Base-by-base conservation (phyloP, 1,140 invertebrate species). In the Bombus pascuorum region DNA sequence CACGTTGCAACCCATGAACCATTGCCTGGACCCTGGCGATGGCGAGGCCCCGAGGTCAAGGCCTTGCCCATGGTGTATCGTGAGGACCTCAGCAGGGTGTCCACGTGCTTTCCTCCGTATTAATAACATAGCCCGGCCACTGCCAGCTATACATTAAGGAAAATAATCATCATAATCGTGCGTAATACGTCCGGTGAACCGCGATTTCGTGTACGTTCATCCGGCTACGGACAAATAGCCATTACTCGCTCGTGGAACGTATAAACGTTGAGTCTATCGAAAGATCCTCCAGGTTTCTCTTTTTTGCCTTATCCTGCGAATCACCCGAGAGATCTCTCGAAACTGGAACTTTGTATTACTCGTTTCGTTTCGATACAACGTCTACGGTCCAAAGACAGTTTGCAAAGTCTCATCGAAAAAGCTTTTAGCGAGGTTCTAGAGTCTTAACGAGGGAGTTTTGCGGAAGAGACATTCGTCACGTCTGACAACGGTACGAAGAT, bases 41-140 rank as follows among this genome's bases (percentile, higher is more conserved):
- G 82, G 82, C 65, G 79, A 81, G 83, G 86, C 76, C 86, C 74
- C 72, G 87, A 89, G 92, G 92, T 93, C 91, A 92, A 88, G 87
- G 89, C 87, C 92, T 92, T 91, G 89, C 89, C 86, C 89, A 81
- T 90, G 89, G 89, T 79, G 81, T 87, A 92, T 92, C 91, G 91
- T 92, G 91, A 93, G 91, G 91, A 91, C 90, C 92, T 32, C 92
- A 93, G 92, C 92, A 87, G 92, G 92, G 89, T 90, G 91, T 86
- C 92, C 84, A 22, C 47, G 65, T 92, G 90, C 91, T 93, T 92
- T 91, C 88, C 88, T 91, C 85, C 86, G 87, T 91, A 93, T 91
- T 92, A 92, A 93, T 92, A 93, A 92, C 87, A 86, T 82, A 81
- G 86, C 78, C 86, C 77, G 81, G 83, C 89, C 87, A 90, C 87